Conservation (phyloP, 2,888 invertebrate species). For the Tenthredo scrophulariae region DNA sequence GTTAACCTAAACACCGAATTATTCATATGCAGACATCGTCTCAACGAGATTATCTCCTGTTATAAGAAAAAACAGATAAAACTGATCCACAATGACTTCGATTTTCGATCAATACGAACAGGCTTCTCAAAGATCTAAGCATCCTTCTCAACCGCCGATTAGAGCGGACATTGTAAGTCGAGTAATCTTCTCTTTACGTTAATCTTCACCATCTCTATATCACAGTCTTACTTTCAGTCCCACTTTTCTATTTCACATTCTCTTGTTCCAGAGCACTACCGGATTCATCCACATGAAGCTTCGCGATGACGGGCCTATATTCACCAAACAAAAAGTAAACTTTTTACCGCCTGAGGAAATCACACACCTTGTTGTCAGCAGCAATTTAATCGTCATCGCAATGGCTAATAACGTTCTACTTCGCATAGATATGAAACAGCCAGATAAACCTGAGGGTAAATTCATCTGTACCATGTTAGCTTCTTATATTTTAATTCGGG, state of each 20-base stretch:
- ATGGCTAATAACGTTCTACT: slow-evolving; percentile 91
- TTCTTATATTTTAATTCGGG: no score
- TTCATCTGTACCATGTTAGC: background rate
- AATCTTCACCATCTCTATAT: no score
- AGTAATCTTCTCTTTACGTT: no score
- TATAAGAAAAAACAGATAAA: background rate
- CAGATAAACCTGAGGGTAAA: slow-evolving; percentile 89
- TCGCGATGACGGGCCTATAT: slow-evolving; percentile 91
- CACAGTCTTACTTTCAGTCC: background rate
- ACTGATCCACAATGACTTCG: slow-evolving; percentile 84
- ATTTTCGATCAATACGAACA: slow-evolving; percentile 92
- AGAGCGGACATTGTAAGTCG: slow-evolving; percentile 79
- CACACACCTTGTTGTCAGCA: slow-evolving; percentile 89
- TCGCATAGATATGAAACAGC: slow-evolving; percentile 89
- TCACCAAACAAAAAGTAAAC: slow-evolving; percentile 90
- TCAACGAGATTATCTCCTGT: background rate
- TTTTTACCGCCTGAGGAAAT: slow-evolving; percentile 90
- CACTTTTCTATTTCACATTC: background rate
- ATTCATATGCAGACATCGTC: background rate
- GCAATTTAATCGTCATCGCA: slow-evolving; percentile 90
- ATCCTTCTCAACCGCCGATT: slow-evolving; percentile 72
- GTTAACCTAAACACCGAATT: background rate
- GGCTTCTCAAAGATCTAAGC: slow-evolving; percentile 82
- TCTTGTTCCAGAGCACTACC: slow-evolving; percentile 75
- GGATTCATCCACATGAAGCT: slow-evolving; percentile 82